Evolutionary conservation across 2,797 vertebrate species (phyloP), one percentile per base, ranked within the genome.

Genomic region (Denticeps clupeoides): DNA sequence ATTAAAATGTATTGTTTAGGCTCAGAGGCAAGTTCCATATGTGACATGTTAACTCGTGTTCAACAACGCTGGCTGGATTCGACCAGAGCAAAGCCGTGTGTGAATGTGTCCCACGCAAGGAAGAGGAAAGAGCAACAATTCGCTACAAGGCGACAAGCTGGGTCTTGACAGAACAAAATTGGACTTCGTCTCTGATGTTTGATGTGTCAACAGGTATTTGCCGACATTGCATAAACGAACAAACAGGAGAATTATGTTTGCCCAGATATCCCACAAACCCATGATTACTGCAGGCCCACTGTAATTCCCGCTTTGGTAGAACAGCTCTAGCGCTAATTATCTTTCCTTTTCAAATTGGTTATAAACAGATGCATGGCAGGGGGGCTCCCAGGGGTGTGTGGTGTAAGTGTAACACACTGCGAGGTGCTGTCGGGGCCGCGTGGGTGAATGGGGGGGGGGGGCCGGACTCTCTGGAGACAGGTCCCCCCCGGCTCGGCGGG

Each of bases 401-500:
- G 51, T 40, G 51, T 7, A 2, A 18, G n/a, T 47, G 18, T 32
- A 26, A 10, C 27, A 18, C 24, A 45, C 26, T 27, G 13, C 3
- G 4, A 24, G 44, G 18, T 57, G 21, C 11, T n/a, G 40, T 35
- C 29, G 26, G 24, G 16, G 38, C 11, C 22, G 12, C n/a, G 41
- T 23, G 24, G 21, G 18, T 50, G 40, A 43, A 7, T 38, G 35
- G 44, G 21, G 38, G n/a, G n/a, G n/a, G n/a, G n/a, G n/a, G n/a
- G n/a, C n/a, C n/a, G n/a, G 46, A 46, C 37, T 41, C 42, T 40
- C 10, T 35, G 25, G 9, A 24, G 32, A 27, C 31, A 33, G 19
- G 10, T 15, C 35, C 38, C 21, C 7, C 63, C 69, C 59, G 53
- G 12, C 10, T 19, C 15, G 18, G 12, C 5, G 6, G 18, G 46